phyloP scores from a whole-genome alignment of 2,888 invertebrate genomes.

The Aleiodes alternator region DNA sequence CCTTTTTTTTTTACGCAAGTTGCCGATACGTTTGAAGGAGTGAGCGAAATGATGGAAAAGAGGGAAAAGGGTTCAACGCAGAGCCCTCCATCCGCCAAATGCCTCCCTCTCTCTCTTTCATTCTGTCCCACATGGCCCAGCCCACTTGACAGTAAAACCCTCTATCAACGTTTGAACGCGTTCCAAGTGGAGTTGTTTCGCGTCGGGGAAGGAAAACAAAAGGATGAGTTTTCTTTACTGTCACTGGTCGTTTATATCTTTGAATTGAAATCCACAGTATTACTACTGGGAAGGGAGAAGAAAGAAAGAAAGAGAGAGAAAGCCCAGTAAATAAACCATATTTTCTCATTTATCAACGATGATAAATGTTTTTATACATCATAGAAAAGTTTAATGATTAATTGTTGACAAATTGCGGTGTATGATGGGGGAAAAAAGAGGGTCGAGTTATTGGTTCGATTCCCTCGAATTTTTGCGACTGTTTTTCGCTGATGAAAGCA shows the following conservation, averaged over 20 bases:
- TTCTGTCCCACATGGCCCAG: background rate
- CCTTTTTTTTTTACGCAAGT: background rate
- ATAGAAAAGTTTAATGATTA: background rate
- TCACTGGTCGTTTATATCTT: conserved; percentile 43
- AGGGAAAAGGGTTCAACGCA: conserved; percentile 26
- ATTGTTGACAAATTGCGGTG: conserved; percentile 14
- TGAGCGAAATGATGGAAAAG: background rate
- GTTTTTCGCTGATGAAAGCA: too few relatives aligned
- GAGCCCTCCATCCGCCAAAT: too few relatives aligned
- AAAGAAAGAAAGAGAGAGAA: background rate
- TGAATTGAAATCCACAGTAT: conserved; percentile 50
- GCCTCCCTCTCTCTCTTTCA: too few relatives aligned
- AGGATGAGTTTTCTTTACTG: conserved; percentile 47
- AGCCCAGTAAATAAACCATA: conserved; percentile 45
- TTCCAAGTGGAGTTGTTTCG: conserved; percentile 67
- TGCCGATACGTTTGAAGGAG: background rate
- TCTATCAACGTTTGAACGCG: conserved; percentile 68
- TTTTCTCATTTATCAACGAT: conserved; percentile 24
- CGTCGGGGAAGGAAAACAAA: conserved; percentile 43
- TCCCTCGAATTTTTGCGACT: background rate
- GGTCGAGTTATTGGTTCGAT: conserved; percentile 18
- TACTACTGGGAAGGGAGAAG: conserved; percentile 8
- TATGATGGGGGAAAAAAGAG: background rate
- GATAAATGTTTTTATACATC: background rate
- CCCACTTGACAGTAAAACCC: conserved; percentile 56